Conservation (phyloP, 1,140 invertebrate species). For the Mylabris phalerata region DNA sequence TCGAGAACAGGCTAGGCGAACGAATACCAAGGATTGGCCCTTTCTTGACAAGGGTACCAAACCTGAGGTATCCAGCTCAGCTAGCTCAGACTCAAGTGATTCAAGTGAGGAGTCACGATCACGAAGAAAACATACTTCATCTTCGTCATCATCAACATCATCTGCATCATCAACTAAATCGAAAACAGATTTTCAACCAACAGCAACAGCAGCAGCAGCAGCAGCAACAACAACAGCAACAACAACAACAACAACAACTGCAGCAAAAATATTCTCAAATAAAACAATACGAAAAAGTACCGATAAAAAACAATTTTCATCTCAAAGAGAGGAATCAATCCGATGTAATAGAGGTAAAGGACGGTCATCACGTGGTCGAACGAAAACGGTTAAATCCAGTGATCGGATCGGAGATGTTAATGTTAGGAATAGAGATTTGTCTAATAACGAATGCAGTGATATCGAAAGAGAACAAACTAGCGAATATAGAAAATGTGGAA, state of each 20-base stretch:
- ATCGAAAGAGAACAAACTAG: slow-evolving; percentile 35
- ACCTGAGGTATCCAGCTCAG: slow-evolving; percentile 35
- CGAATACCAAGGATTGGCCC: slow-evolving; percentile 40
- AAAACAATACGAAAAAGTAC: slow-evolving; percentile 17
- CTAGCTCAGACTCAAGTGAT: slow-evolving; percentile 37
- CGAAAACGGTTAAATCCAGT: slow-evolving; percentile 45
- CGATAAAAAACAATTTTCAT: slow-evolving; percentile 28
- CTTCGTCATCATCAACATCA: slow-evolving; percentile 9
- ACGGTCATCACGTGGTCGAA: slow-evolving; percentile 26
- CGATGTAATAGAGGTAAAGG: slow-evolving; percentile 25
- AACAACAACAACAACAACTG: slow-evolving; percentile 3
- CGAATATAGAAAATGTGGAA: slow-evolving; percentile 27
- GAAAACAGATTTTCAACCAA: slow-evolving; percentile 13
- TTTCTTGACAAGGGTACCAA: slow-evolving; percentile 44
- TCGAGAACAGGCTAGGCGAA: slow-evolving; percentile 34
- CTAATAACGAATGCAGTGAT: slow-evolving; percentile 48
- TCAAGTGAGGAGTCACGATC: slow-evolving; percentile 30
- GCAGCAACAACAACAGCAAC: slow-evolving; percentile 16
- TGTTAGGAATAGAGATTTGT: slow-evolving; percentile 54
- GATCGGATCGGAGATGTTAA: slow-evolving; percentile 57
- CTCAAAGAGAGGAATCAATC: slow-evolving; percentile 35
- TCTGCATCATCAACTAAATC: slow-evolving; percentile 11
- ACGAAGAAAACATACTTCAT: slow-evolving; percentile 17
- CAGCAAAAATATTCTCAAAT: neutral
- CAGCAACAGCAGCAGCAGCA: slow-evolving; percentile 3